phyloP scores from a whole-genome alignment of 2,888 invertebrate genomes.

The Tribolium freemani region DNA sequence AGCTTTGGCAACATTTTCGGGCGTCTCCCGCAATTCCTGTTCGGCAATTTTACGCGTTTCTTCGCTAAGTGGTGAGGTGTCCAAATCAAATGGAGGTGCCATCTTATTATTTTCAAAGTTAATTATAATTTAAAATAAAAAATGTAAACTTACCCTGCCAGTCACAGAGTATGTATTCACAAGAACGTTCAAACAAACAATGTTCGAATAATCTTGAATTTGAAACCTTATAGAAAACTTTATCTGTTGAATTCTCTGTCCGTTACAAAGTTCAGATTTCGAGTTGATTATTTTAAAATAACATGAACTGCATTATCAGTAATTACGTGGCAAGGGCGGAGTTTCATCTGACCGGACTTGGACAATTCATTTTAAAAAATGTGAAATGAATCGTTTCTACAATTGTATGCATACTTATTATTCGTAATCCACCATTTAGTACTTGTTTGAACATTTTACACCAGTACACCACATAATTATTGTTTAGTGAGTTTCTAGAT shows the following conservation, averaged over 20 bases:
- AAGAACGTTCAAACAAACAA: not conserved
- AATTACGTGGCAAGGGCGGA: slow-evolving; percentile 24
- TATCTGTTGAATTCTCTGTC: slow-evolving; percentile 39
- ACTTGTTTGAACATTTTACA: too few relatives aligned
- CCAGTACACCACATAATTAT: too few relatives aligned
- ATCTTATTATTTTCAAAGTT: slow-evolving; percentile 47
- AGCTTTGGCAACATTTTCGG: slow-evolving; percentile 75
- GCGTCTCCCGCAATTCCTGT: slow-evolving; percentile 79
- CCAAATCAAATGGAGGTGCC: slow-evolving; percentile 72
- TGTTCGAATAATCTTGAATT: slow-evolving; percentile 23
- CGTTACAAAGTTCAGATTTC: slow-evolving; percentile 46
- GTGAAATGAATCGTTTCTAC: too few relatives aligned
- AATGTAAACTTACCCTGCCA: not conserved
- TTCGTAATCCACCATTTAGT: too few relatives aligned
- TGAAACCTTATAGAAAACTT: slow-evolving; percentile 41
- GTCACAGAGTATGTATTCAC: slow-evolving; percentile 3
- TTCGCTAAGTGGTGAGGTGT: slow-evolving; percentile 72
- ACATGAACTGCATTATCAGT: slow-evolving; percentile 15
- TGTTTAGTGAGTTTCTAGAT: too few relatives aligned
- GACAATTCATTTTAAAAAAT: not conserved
- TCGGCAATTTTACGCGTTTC: slow-evolving; percentile 75
- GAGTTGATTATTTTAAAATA: slow-evolving; percentile 43
- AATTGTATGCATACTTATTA: too few relatives aligned
- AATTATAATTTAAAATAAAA: not conserved
- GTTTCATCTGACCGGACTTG: not conserved